phyloP scores from a whole-genome alignment of 2,888 invertebrate species.

The Galerucella pusilla region DNA sequence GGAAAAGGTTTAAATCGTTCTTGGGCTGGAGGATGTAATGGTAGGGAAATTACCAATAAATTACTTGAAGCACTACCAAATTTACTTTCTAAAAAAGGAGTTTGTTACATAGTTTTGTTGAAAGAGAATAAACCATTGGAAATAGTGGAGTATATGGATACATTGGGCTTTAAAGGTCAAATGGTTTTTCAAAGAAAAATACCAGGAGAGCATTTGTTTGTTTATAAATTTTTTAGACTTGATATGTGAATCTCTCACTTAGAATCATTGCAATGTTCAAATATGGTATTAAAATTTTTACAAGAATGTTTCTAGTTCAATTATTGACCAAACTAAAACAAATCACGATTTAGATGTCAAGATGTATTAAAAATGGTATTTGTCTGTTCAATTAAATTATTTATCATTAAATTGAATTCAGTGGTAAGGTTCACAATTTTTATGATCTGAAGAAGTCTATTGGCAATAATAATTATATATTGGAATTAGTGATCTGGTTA shows the following conservation, averaged over 20 bases:
- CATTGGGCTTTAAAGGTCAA: conserved; percentile 70
- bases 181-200: conserved; percentile 80
- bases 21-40: conserved; percentile 85
- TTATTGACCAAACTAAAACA: too few relatives aligned
- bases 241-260: not conserved
- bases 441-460: too few relatives aligned
- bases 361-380: too few relatives aligned
- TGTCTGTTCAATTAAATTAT: too few relatives aligned
- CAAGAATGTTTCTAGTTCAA: too few relatives aligned
- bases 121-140: conserved; percentile 88
- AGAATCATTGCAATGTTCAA: too few relatives aligned
- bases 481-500: too few relatives aligned
- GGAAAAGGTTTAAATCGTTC: conserved; percentile 70
- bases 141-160: conserved; percentile 72
- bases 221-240: conserved; percentile 73
- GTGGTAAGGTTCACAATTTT: too few relatives aligned
- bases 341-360: too few relatives aligned
- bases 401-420: too few relatives aligned
- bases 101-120: conserved; percentile 89
- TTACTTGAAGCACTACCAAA: conserved; percentile 77
- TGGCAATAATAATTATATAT: too few relatives aligned
- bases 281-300: too few relatives aligned
- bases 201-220: conserved; percentile 87
- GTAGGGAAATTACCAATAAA: conserved; percentile 80
- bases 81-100: conserved; percentile 78